These are phyloP conservation scores for Heliconius erato DNA, from an alignment of 2,888 invertebrate species.

Conservation along the genomic window DNA sequence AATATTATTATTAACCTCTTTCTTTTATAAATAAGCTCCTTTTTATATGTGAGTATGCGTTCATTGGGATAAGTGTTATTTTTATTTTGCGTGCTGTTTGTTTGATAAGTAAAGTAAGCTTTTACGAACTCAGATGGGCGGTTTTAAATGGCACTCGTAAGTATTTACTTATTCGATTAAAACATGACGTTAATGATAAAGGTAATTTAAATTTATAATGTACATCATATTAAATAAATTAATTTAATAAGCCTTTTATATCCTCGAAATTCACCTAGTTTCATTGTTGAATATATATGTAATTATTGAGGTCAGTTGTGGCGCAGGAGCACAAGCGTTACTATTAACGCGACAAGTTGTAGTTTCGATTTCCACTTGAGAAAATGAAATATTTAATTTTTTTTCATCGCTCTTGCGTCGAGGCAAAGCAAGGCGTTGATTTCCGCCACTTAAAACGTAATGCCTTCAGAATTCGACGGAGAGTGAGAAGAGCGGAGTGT, in stretches of 20 bases:
- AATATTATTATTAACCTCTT: conserved; percentile 1
- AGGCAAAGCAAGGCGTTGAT: too few species aligned
- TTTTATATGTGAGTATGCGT: neutral
- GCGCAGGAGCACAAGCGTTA: too few species aligned
- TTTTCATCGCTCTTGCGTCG: too few species aligned
- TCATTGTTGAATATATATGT: neutral
- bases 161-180: neutral
- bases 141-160: neutral
- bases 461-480: too few species aligned
- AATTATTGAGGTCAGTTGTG: too few species aligned
- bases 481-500: too few species aligned
- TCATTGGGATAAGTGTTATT: neutral
- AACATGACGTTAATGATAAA: neutral
- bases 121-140: neutral
- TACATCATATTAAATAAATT: neutral
- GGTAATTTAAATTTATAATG: neutral
- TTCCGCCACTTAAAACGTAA: too few species aligned
- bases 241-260: too few species aligned
- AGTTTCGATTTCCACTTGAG: too few species aligned
- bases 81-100: neutral
- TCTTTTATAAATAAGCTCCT: neutral
- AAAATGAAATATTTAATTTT: too few species aligned
- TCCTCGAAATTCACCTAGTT: too few species aligned
- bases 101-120: neutral
- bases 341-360: too few species aligned